phyloP scores from a whole-genome alignment of 2,888 invertebrate species.

The Hesperia comma region DNA sequence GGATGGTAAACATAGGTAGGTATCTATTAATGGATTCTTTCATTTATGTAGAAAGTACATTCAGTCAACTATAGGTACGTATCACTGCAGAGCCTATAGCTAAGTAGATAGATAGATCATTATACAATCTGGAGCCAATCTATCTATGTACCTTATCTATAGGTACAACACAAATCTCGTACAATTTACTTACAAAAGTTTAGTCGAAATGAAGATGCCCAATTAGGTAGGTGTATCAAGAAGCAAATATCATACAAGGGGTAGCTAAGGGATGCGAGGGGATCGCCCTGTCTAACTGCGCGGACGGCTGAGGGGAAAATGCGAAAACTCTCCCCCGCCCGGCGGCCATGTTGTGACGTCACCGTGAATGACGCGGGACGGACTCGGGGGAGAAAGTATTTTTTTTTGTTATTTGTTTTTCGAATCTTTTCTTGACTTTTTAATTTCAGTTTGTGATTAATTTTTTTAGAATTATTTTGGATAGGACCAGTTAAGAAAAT shows the following conservation, averaged over 20 bases:
- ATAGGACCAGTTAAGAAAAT: no score
- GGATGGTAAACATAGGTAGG: no score
- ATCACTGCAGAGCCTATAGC: no score
- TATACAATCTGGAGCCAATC: no score
- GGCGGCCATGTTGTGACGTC: slow-evolving; percentile 82
- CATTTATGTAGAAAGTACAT: no score
- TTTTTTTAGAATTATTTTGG: no score
- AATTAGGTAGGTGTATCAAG: not conserved
- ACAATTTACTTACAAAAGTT: no score
- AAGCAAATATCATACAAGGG: slow-evolving; percentile 13
- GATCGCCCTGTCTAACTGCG: slow-evolving; percentile 49
- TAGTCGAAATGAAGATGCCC: not conserved
- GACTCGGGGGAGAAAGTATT: slow-evolving; percentile 23
- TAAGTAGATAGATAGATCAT: no score
- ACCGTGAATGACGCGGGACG: slow-evolving; percentile 61
- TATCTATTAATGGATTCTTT: no score
- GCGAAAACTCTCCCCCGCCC: slow-evolving; percentile 75
- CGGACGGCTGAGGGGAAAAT: slow-evolving; percentile 72
- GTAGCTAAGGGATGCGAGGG: slow-evolving; percentile 5
- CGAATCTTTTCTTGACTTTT: not conserved
- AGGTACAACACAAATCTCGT: no score
- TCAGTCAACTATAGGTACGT: no score
- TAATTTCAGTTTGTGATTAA: not conserved
- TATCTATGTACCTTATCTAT: no score
- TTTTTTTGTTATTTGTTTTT: slow-evolving; percentile 13